Base-by-base conservation (phyloP, 2,888 invertebrate species). In the Ectemnius cavifrons region DNA sequence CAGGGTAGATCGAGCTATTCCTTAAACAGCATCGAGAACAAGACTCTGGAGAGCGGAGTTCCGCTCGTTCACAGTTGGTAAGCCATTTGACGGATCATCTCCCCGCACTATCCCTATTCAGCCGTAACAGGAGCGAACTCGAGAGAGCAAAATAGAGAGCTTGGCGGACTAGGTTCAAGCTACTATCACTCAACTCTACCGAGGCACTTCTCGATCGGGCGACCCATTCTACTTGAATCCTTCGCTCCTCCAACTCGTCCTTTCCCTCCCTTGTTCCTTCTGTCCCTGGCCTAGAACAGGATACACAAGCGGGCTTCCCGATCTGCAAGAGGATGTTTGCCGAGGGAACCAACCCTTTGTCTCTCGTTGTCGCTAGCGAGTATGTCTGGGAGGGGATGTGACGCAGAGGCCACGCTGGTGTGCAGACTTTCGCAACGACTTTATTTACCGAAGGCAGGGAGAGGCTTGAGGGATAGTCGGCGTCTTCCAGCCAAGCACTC, bases 311-410 rank as follows among this genome's bases (percentile, higher is more conserved):
- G 37, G 11, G 37, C 37, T 6, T 37, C 8, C 37, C 76, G 73
- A 76, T 77, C 68, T 57, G 72, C 72, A 63, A 70, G 37, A 72
- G 75, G 75, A 75, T 78, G 78, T 79, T 79, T 78, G 72, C 78
- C 49, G 47, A 49, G 20, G 52, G 71, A 66, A 14, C 14, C n/a
- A 73, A 18, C 61, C 76, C 76, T 71, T 79, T 73, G 78, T 79
- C 76, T 78, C 71, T 20, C 37, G 52, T 16, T 16, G 52, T 37
- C 37, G 16, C 52, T 52, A 13, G 52, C 52, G 52, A 52, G n/a
- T 14, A 8, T 16, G 52, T 52, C 52, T 52, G 52, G 52, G n/a
- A 5, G 16, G 52, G 52, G 52, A 52, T 52, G n/a, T 14, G 52
- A 16, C 14, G 16, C 52, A 14, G 13, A 52, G 14, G n/a, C 1